A percentile compares a stretch with the other conserved stretches of the same genome.
phyloP scores from a whole-genome alignment of 2,888 invertebrate genomes.

The Tridacna gigas region DNA sequence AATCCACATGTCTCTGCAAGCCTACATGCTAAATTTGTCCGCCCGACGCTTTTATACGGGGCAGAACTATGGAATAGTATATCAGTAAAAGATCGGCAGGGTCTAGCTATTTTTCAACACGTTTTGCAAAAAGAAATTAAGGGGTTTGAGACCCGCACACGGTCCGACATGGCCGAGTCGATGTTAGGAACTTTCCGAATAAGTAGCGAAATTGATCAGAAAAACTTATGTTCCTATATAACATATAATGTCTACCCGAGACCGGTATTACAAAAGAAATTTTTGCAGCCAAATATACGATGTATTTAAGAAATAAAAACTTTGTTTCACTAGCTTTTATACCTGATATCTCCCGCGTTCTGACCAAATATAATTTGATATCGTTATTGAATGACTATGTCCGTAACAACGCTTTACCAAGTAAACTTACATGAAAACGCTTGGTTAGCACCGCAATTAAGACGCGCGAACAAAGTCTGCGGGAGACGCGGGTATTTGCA shows the following conservation, averaged over 20 bases:
- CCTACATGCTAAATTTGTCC: too few relatives aligned
- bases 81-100: too few relatives aligned
- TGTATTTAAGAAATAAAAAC: neutral
- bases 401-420: too few relatives aligned
- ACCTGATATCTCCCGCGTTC: neutral
- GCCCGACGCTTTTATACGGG: too few relatives aligned
- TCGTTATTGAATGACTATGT: too few relatives aligned
- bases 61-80: too few relatives aligned
- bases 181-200: constrained; percentile 22
- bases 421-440: too few relatives aligned
- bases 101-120: too few relatives aligned
- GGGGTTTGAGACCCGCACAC: constrained; percentile 9
- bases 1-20: too few relatives aligned
- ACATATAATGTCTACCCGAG: constrained; percentile 10
- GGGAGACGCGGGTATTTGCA: neutral
- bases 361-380: neutral
- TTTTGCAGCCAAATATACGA: neutral
- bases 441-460: neutral
- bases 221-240: constrained; percentile 27
- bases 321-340: neutral
- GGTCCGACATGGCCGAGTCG: constrained; percentile 13
- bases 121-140: constrained; percentile 33
- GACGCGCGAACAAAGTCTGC: neutral
- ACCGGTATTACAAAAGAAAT: neutral
- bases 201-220: constrained; percentile 1